Percentiles rank a stretch among this genome's conserved stretches.
Conservation (phyloP, 1,140 invertebrate species). For the Drosophila grimshawi region DNA sequence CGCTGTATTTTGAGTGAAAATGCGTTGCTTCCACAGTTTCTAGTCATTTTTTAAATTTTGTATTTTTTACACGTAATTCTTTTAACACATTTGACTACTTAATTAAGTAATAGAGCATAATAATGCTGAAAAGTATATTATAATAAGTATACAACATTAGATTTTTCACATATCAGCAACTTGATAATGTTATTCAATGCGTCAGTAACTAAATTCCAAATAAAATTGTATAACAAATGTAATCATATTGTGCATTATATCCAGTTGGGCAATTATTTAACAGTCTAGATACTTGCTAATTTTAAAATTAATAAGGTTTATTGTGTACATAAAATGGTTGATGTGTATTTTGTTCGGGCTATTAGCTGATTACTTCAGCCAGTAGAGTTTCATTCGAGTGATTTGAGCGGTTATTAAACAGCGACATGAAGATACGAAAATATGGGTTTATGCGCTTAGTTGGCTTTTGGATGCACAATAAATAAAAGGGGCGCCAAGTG, state of each 20-base stretch:
- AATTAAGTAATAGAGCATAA: too few species aligned
- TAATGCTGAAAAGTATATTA: too few species aligned
- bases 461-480: slow-evolving; percentile 22
- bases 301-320: background rate
- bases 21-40: slow-evolving; percentile 5
- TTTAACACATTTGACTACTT: too few species aligned
- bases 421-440: slow-evolving; percentile 47
- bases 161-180: too few species aligned
- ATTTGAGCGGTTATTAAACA: slow-evolving; percentile 33
- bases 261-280: too few species aligned
- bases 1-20: slow-evolving; percentile 3
- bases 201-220: too few species aligned
- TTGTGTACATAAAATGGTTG: background rate
- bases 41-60: background rate
- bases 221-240: too few species aligned
- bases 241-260: too few species aligned
- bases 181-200: too few species aligned
- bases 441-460: slow-evolving; percentile 53
- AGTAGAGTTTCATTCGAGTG: slow-evolving; percentile 8
- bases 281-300: background rate
- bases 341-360: slow-evolving; percentile 18
- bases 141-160: too few species aligned
- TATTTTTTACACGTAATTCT: too few species aligned
- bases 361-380: slow-evolving; percentile 6
- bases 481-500: slow-evolving; percentile 12